Conservation (phyloP, 2,113 vertebrate species). For the Vimba vimba region DNA sequence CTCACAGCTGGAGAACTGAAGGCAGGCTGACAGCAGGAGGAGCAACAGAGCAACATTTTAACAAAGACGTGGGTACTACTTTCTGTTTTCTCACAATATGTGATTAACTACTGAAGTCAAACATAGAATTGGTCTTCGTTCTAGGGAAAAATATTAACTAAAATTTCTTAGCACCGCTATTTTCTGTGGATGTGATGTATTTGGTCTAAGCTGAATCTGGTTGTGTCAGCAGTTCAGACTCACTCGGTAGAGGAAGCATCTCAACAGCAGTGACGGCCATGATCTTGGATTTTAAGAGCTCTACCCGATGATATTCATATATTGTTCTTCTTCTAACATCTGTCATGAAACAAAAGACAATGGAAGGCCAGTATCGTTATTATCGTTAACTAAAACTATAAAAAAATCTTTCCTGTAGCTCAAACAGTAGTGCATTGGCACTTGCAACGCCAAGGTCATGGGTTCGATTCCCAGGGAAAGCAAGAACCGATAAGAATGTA, state of each 20-base stretch:
- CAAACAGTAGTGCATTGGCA: too few relatives aligned
- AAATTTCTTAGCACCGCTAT: too few relatives aligned
- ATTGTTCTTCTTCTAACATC: slow-evolving; percentile 95
- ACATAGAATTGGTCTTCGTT: too few relatives aligned
- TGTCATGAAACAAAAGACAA: slow-evolving; percentile 58
- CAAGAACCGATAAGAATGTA: too few relatives aligned
- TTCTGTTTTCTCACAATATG: neutral
- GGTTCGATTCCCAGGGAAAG: too few relatives aligned
- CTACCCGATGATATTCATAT: slow-evolving; percentile 95
- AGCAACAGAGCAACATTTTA: slow-evolving; percentile 13
- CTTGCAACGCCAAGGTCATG: too few relatives aligned
- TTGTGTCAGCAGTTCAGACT: slow-evolving; percentile 61
- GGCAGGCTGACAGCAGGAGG: slow-evolving; percentile 81
- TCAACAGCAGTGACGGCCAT: slow-evolving; percentile 86
- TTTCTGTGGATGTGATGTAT: neutral
- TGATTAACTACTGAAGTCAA: slow-evolving; percentile 22
- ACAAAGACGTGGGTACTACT: neutral
- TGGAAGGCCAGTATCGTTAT: neutral
- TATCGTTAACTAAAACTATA: neutral
- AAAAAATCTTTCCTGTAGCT: neutral
- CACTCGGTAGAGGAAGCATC: slow-evolving; percentile 93
- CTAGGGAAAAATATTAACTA: neutral
- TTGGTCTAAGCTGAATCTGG: neutral
- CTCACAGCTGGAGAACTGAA: slow-evolving; percentile 91
- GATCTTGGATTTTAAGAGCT: slow-evolving; percentile 91